Base-by-base conservation (phyloP, 2,888 invertebrate genomes). In the Thereva unica region DNA sequence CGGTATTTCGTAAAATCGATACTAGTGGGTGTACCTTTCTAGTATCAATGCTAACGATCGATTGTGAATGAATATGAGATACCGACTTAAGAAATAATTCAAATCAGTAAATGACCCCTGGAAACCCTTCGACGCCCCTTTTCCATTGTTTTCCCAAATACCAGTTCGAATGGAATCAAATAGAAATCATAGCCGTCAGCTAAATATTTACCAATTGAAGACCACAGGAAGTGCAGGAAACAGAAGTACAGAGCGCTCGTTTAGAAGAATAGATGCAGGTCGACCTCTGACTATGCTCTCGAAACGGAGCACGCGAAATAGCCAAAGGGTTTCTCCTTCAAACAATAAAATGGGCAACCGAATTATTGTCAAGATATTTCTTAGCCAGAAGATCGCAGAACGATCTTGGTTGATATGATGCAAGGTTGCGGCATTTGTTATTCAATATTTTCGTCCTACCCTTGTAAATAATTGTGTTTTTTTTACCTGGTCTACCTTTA, bases 61-160 rank as follows among this genome's bases (percentile, higher is more conserved):
- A 59, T 59, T 59, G 47, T 59, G 37, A 49, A 12, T 59, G 47
- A 12, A 47, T 59, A 59, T 59, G 47, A 59, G 47, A 59, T 59
- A 45, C 4, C 59, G 59, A 38, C 59, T 59, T 49, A n/a, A 59
- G 59, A 59, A 59, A 59, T 59, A 59, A 59, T 59, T 59, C 59
- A 59, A 59, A 59, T 59, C 59, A 59, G 59, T 59, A 59, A 59
- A 59, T 59, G 59, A 59, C 59, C 59, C 38, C 59, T 59, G 37
- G 38, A 49, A 47, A 59, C 59, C 59, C 59, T 57, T 59, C 47
- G 59, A 59, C 59, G 59, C 59, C 59, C 59, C 45, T 45, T 59
- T 23, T 59, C 35, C 59, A 59, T 59, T 59, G 59, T 59, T 59
- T 59, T 59, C 59, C 49, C 38, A 59, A 59, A 59, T 59, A 59